Conservation (phyloP, 2,113 vertebrate genomes). For the Pseudorhombus dupliciocellatus region DNA sequence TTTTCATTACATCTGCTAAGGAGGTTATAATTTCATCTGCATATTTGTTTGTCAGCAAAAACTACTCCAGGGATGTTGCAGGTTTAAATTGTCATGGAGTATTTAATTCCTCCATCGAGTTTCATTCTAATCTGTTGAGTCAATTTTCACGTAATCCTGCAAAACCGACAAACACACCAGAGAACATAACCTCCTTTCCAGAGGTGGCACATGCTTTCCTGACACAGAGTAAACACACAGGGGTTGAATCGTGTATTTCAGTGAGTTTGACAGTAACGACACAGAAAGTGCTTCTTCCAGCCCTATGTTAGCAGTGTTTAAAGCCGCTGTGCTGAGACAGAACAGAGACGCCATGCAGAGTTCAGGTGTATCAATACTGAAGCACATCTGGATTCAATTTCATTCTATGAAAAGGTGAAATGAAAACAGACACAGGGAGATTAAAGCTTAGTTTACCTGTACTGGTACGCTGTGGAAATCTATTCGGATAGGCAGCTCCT, state of each 20-base stretch:
- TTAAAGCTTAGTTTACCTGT: slow-evolving; percentile 81
- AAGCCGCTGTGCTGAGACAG: slow-evolving; percentile 53
- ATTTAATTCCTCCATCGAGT: too few species aligned
- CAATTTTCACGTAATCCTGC: too few species aligned
- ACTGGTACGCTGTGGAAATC: slow-evolving; percentile 72
- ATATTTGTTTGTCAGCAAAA: too few species aligned
- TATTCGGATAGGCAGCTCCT: slow-evolving; percentile 78
- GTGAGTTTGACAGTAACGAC: not conserved
- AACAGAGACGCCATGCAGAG: slow-evolving; percentile 56
- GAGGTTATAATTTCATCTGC: too few species aligned
- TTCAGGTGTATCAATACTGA: slow-evolving; percentile 14
- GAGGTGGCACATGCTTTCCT: not conserved
- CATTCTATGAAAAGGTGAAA: slow-evolving; percentile 2
- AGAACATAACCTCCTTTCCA: too few species aligned
- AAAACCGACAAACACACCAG: too few species aligned
- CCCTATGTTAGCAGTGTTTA: slow-evolving; percentile 17
- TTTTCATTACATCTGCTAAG: not conserved
- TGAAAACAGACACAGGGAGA: slow-evolving; percentile 25
- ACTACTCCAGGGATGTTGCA: too few species aligned
- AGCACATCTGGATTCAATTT: slow-evolving; percentile 3
- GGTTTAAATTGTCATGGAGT: too few species aligned
- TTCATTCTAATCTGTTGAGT: too few species aligned
- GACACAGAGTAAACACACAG: not conserved
- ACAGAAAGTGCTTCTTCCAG: not conserved
- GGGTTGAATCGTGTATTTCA: not conserved